Conservation (phyloP, 2,888 invertebrate species). For the Diloba caeruleocephala region DNA sequence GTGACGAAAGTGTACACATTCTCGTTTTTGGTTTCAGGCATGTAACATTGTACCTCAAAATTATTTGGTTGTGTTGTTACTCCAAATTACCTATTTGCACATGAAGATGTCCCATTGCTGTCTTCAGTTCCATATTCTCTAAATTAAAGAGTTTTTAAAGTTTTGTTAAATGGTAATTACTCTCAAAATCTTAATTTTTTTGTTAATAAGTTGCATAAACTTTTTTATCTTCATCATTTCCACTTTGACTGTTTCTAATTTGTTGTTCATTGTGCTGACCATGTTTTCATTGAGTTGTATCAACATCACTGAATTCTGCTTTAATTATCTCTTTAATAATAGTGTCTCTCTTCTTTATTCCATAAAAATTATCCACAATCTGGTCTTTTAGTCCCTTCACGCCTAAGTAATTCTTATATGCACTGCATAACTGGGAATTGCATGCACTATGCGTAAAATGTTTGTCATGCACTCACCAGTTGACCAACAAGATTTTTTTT, state of each 20-base stretch:
- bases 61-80: slow-evolving; percentile 10
- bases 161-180: not conserved
- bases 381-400: not conserved
- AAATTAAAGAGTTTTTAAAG: not conserved
- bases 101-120: not conserved
- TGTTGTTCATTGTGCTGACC: slow-evolving; percentile 1
- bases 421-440: slow-evolving; percentile 4
- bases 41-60: slow-evolving; percentile 12
- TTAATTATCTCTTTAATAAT: slow-evolving; percentile 8
- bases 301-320: slow-evolving; percentile 3
- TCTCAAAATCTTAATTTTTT: slow-evolving; percentile 7
- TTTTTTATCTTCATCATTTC: slow-evolving; percentile 2
- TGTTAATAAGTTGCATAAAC: slow-evolving; percentile 6
- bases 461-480: slow-evolving; percentile 3
- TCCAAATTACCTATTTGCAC: not conserved
- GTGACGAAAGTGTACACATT: slow-evolving; percentile 6
- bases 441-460: slow-evolving; percentile 5
- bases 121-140: not conserved
- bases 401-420: not conserved
- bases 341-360: not conserved
- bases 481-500: not conserved
- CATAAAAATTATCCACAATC: not conserved
- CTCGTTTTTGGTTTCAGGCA: slow-evolving; percentile 10
- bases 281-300: slow-evolving; percentile 6
- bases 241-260: slow-evolving; percentile 3